Percentiles rank a stretch among this genome's conserved stretches.
Evolutionary conservation across 2,888 invertebrate genomes (phyloP).

Genomic region (Stenchaetothrips biformis): DNA sequence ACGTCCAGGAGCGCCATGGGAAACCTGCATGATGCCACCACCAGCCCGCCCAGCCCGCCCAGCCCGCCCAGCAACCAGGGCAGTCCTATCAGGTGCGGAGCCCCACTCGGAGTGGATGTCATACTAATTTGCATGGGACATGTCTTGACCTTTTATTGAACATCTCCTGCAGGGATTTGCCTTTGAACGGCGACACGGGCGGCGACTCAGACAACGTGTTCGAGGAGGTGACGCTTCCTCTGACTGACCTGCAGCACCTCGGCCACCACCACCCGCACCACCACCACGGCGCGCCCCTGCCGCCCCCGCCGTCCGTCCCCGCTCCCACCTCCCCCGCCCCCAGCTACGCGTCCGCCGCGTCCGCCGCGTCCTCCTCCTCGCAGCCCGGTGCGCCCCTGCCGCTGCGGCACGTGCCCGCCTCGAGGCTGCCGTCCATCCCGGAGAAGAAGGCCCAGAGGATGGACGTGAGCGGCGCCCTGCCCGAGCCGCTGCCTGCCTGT

Average conservation of each 20-base stretch:
- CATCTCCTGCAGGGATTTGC: too few relatives aligned
- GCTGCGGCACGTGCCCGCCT: slow-evolving; percentile 64
- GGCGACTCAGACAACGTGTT: slow-evolving; percentile 5
- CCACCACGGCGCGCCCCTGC: neutral
- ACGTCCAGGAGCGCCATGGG: slow-evolving; percentile 26
- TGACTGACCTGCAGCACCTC: neutral
- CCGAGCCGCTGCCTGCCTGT: slow-evolving; percentile 81
- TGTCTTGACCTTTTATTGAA: too few relatives aligned
- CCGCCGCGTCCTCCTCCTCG: neutral
- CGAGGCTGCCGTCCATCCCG: slow-evolving; percentile 74
- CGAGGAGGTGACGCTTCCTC: slow-evolving; percentile 3
- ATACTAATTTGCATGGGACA: too few relatives aligned
- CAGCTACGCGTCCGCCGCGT: slow-evolving; percentile 29
- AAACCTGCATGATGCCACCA: neutral
- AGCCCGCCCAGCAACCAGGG: slow-evolving; percentile 32
- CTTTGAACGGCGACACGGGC: slow-evolving; percentile 1
- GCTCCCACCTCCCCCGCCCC: neutral
- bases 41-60: slow-evolving; percentile 32
- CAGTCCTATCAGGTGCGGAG: slow-evolving; percentile 6
- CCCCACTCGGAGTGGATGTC: too few relatives aligned
- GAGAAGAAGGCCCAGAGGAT: slow-evolving; percentile 60
- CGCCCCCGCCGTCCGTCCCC: slow-evolving; percentile 3
- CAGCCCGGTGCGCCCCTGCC: slow-evolving; percentile 42
- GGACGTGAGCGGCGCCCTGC: slow-evolving; percentile 54
- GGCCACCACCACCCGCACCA: neutral